Conservation (phyloP, 1,140 invertebrate genomes). For the Ridgeia piscesae region DNA sequence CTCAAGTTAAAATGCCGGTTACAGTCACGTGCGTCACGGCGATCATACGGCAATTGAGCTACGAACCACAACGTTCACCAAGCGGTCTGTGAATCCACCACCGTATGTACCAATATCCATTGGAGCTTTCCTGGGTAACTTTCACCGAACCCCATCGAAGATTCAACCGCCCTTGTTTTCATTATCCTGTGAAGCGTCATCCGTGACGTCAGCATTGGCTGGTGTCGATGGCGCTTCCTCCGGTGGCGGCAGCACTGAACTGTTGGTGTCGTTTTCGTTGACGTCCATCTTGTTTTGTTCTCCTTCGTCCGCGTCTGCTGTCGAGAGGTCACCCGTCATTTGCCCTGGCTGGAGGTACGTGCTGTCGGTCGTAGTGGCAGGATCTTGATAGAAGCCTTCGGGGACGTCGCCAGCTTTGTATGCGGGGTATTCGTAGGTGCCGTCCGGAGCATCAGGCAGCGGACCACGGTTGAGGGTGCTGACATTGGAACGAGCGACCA, state of each 20-base stretch:
- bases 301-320: not conserved
- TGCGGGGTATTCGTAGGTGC: not conserved
- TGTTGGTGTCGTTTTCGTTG: not conserved
- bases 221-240: not conserved
- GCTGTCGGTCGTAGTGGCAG: too few relatives aligned
- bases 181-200: not conserved
- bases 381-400: too few relatives aligned
- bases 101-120: not conserved
- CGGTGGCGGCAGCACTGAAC: not conserved
- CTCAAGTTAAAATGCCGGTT: not conserved
- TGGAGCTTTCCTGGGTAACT: not conserved
- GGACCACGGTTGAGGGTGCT: not conserved
- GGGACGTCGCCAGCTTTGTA: not conserved
- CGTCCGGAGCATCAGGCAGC: not conserved
- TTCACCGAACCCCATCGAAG: not conserved
- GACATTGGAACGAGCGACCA: not conserved
- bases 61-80: too few relatives aligned
- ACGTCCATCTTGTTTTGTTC: not conserved
- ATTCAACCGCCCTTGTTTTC: not conserved
- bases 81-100: not conserved
- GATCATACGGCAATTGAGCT: not conserved
- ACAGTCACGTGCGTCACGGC: not conserved
- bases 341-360: not conserved
- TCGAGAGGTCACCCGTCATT: not conserved
- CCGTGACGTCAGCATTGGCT: not conserved